Evolutionary conservation across 2,888 invertebrate species (phyloP).

Genomic region (Trichogramma evanescens): DNA sequence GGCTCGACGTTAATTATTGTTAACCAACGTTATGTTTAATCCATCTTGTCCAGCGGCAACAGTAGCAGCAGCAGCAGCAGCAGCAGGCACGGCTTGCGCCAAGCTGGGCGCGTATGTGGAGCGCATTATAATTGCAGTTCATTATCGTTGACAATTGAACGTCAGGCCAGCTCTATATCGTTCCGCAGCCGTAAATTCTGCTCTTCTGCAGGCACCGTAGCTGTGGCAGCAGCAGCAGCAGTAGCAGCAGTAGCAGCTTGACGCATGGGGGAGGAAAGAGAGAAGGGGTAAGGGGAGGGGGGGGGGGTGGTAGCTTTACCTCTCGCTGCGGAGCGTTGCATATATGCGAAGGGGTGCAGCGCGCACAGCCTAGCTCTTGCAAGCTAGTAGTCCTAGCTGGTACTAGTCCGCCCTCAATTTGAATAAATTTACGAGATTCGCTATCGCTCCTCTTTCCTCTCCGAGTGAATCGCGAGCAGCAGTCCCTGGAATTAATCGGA

Average conservation of each 20-base stretch:
- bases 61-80: no score
- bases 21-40: no score
- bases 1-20: no score
- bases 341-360: background rate
- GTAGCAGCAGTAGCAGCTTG: no score
- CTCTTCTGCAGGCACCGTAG: background rate
- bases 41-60: no score
- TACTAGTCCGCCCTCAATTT: constrained; percentile 13
- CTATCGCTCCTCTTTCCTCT: constrained; percentile 7
- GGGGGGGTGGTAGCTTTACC: background rate
- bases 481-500: constrained; percentile 19
- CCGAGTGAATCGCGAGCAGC: background rate
- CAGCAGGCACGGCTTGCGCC: background rate
- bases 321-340: no score
- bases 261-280: constrained; percentile 12
- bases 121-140: constrained; percentile 6
- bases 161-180: constrained; percentile 2
- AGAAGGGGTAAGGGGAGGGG: constrained; percentile 12
- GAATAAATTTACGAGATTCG: constrained; percentile 21
- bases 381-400: no score
- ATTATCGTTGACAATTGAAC: background rate
- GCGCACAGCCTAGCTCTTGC: no score
- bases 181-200: constrained; percentile 1
- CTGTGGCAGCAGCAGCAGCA: no score
- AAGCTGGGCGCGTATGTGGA: background rate